phyloP scores from a whole-genome alignment of 2,797 vertebrate genomes.

The Propithecus perrieri region DNA sequence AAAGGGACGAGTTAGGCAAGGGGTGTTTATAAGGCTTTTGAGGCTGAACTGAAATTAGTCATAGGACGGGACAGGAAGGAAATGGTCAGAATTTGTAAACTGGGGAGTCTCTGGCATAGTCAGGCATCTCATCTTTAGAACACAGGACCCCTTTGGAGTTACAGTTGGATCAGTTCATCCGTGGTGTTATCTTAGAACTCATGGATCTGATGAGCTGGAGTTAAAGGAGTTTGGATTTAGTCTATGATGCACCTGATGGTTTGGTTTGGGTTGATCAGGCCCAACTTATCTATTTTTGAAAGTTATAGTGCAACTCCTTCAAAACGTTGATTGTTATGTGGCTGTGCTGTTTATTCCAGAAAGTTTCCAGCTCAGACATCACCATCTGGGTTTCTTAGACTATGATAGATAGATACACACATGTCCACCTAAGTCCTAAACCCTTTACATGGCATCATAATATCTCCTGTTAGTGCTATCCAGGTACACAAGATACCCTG shows the following conservation, averaged over 20 bases:
- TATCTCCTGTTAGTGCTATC: neutral
- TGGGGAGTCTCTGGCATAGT: neutral
- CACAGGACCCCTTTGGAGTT: neutral
- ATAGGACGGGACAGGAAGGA: neutral
- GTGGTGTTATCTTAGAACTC: neutral
- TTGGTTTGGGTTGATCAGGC: neutral
- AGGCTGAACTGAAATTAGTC: too few relatives aligned
- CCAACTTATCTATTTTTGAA: neutral
- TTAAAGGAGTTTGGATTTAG: neutral
- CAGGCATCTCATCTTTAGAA: neutral
- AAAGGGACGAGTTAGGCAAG: neutral
- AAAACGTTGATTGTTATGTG: neutral
- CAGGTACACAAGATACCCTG: too few relatives aligned
- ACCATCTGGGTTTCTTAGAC: neutral
- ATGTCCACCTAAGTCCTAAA: neutral
- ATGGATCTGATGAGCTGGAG: neutral
- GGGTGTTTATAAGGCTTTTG: neutral
- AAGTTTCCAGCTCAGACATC: neutral
- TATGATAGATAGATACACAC: neutral
- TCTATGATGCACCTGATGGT: neutral
- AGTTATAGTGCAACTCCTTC: neutral
- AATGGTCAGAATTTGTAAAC: neutral
- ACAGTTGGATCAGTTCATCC: neutral
- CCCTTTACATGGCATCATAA: neutral
- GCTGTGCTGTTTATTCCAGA: neutral